phyloP scores from a whole-genome alignment of 2,797 vertebrate genomes.

The Chelonia mydas region DNA sequence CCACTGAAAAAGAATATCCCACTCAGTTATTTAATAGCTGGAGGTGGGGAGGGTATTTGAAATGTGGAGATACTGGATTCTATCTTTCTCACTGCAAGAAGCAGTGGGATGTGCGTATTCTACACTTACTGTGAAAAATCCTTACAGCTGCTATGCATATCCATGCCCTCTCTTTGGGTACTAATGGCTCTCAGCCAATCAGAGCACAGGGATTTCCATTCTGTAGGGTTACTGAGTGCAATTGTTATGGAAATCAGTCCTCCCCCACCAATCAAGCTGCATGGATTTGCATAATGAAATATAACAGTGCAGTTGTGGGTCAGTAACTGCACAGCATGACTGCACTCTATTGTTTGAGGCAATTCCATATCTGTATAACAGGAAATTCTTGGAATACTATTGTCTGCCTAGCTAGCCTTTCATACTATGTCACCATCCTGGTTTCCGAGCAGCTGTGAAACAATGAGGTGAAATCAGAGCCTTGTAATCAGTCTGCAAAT shows the following conservation, averaged over 20 bases:
- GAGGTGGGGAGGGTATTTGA: neutral
- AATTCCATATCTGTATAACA: neutral
- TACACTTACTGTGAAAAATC: neutral
- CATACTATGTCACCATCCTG: rapidly evolving
- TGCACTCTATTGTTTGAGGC: neutral
- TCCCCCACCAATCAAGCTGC: conserved; percentile 15
- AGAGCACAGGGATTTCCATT: conserved; percentile 41
- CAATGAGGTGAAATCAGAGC: neutral
- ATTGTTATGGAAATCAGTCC: conserved; percentile 40
- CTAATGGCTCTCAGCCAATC: conserved; percentile 36
- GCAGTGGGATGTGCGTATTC: neutral
- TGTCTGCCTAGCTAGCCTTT: neutral
- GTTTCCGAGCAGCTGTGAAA: neutral
- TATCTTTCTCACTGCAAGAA: neutral
- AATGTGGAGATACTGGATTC: neutral
- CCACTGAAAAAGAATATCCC: neutral
- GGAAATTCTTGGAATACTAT: neutral
- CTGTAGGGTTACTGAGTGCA: conserved; percentile 18
- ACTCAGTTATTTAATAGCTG: neutral
- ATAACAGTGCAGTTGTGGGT: neutral
- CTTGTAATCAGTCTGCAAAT: rapidly evolving
- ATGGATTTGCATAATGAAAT: conserved; percentile 54
- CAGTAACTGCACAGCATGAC: neutral
- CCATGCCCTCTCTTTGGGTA: neutral
- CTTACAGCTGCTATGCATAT: conserved; percentile 10